Evolutionary conservation across 2,888 invertebrate genomes (phyloP), one percentile per base, ranked within the genome.

Genomic region (Hemaris fuciformis): DNA sequence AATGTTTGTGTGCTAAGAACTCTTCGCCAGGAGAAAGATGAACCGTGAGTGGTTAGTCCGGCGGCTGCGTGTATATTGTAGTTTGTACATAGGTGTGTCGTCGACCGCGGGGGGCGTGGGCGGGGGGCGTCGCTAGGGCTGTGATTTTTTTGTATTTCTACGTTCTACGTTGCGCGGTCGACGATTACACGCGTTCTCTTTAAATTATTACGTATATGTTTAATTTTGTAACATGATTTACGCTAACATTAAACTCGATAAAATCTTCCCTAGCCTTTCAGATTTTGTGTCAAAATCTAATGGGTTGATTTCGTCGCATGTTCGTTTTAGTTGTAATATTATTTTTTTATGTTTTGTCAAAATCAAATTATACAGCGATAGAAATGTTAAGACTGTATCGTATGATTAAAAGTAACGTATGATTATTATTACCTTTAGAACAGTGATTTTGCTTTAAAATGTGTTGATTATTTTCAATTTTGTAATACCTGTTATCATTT

Each of bases 91-190:
- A 83, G 77, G 72, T 68, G 66, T 74, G 76, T 71, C 76, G 75
- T 75, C 31, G 22, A 61, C 75, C 67, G 67, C 74, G 70, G 62
- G 68, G 67, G 73, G 75, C 76, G 73, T 72, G 10, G 38, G 38
- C 38, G 64, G 64, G 77, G 78, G 78, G 80, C 77, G 84, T 82
- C 78, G 83, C 83, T 81, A 86, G 84, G 89, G 90, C 90, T 90
- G 90, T 91, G 90, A 90, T 87, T 86, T 84, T 80, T 87, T 84
- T 75, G 84, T 80, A 87, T 86, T 84, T 87, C 80, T 87, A 84
- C 74, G 84, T 80, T 76, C 75, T 74, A 77, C 68, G 69, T 74
- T 74, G 71, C 74, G 76, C 74, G 79, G 78, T 80, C 77, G 72
- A 82, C 74, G 41, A 31, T 25, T 20, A 23, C 13, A 27, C 18